A percentile compares a stretch with the other conserved stretches of the same genome.
These are phyloP conservation scores for Collichthys lucidus DNA, from an alignment of 2,113 vertebrate species.

Conservation along the genomic window DNA sequence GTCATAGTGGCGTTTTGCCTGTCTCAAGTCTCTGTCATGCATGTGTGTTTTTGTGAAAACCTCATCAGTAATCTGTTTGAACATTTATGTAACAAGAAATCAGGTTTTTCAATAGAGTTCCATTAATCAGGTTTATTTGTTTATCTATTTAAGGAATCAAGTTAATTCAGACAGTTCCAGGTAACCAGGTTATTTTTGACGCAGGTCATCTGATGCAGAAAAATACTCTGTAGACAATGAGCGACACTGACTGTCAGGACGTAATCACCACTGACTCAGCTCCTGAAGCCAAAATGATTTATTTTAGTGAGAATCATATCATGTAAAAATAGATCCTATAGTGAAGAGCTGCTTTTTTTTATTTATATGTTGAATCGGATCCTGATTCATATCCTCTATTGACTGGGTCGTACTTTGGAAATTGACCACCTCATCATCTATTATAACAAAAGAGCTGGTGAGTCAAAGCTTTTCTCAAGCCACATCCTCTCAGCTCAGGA, in stretches of 20 bases:
- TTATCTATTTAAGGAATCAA: neutral
- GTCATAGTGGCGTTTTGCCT: neutral
- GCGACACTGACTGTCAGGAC: slow-evolving; percentile 13
- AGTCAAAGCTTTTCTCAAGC: slow-evolving; percentile 68
- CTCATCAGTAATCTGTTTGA: neutral
- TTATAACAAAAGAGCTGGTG: slow-evolving; percentile 68
- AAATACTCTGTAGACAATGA: slow-evolving; percentile 2
- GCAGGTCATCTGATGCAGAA: slow-evolving; percentile 8
- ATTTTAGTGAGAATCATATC: slow-evolving; percentile 19
- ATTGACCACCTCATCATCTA: slow-evolving; percentile 69
- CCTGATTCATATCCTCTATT: slow-evolving; percentile 79
- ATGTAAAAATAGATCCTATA: slow-evolving; percentile 61
- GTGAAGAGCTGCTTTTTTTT: slow-evolving; percentile 50
- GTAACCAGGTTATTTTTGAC: neutral
- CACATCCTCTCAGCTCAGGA: slow-evolving; percentile 66
- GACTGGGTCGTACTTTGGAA: slow-evolving; percentile 50
- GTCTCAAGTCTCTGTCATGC: neutral
- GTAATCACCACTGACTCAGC: slow-evolving; percentile 47
- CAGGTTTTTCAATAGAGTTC: neutral
- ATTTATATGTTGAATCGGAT: slow-evolving; percentile 52
- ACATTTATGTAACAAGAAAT: neutral
- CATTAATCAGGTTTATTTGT: neutral
- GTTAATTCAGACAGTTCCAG: neutral
- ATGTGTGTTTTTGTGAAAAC: neutral
- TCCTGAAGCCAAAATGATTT: slow-evolving; percentile 50